Percentiles rank a stretch among this genome's conserved stretches.
Evolutionary conservation across 1,140 invertebrate genomes (phyloP).

Genomic region (Lutraria rhynchaena): DNA sequence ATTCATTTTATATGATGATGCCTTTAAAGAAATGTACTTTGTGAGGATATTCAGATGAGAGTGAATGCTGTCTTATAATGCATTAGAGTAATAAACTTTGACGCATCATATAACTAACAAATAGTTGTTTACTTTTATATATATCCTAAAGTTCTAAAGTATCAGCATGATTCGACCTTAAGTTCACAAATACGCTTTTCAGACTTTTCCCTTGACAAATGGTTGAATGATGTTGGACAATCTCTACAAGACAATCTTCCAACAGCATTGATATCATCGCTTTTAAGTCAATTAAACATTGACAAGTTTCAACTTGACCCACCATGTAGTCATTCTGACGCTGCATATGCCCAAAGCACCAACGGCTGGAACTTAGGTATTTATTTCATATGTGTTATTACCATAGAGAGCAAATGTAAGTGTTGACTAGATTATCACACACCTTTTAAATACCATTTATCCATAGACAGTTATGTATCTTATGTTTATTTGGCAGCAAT

Average conservation of each 20-base stretch:
- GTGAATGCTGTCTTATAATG: too few relatives aligned
- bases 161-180: neutral
- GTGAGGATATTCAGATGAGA: too few relatives aligned
- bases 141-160: neutral
- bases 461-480: too few relatives aligned
- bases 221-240: conserved; percentile 13
- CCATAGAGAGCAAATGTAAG: too few relatives aligned
- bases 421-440: too few relatives aligned
- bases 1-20: too few relatives aligned
- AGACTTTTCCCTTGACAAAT: conserved; percentile 34
- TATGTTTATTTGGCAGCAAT: too few relatives aligned
- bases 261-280: neutral
- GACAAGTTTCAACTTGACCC: neutral
- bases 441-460: too few relatives aligned
- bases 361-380: conserved; percentile 26
- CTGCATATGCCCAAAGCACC: neutral
- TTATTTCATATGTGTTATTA: too few relatives aligned
- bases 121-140: neutral
- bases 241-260: neutral
- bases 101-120: too few relatives aligned
- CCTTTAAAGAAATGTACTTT: too few relatives aligned
- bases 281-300: conserved; percentile 8
- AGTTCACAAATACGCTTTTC: neutral
- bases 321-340: neutral
- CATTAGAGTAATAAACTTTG: too few relatives aligned